phyloP scores from a whole-genome alignment of 2,113 vertebrate genomes.

The western clawed frog (Xenopus tropicalis) region UCB_Xtro_10.0 CM004443.2:165869501-165870000 shows the following conservation, averaged over 20 bases:
- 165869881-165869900: too few species aligned
- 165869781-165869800: conserved; percentile 52
- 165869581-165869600: conserved; percentile 30
- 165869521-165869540: conserved; percentile 14
- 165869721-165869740: conserved; percentile 48
- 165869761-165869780: conserved; percentile 42
- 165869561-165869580: conserved; percentile 27
- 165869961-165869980: too few species aligned
- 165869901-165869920: too few species aligned
- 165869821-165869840: conserved; percentile 1
- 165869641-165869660: conserved; percentile 52
- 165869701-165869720: conserved; percentile 49
- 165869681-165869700: conserved; percentile 42
- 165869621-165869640: conserved; percentile 32
- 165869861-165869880: too few species aligned
- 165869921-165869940: too few species aligned
- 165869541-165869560: conserved; percentile 31
- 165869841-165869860: not conserved
- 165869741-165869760: conserved; percentile 50
- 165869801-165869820: conserved; percentile 16
- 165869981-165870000: too few species aligned
- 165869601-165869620: conserved; percentile 33
- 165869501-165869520: conserved; percentile 9
- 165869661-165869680: conserved; percentile 51
- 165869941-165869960: too few species aligned